Conservation (phyloP, 2,113 vertebrate species). For the Sinosuthora webbiana region DNA sequence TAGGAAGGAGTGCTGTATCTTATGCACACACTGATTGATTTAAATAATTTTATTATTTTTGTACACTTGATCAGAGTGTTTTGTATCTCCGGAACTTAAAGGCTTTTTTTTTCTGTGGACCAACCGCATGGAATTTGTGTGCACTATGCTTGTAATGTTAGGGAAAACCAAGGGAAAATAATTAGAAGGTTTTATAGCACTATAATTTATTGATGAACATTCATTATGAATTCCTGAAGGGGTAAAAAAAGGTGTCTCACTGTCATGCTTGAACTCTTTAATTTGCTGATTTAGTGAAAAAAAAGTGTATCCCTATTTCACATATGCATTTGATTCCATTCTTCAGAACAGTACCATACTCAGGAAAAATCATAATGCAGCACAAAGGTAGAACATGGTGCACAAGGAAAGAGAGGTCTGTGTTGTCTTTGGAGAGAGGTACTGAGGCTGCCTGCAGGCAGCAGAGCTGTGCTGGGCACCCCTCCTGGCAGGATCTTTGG, state of each 20-base stretch:
- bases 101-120: not conserved
- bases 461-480: not conserved
- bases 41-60: not conserved
- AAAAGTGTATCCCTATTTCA: not conserved
- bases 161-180: not conserved
- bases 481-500: fast-evolving
- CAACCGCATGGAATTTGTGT: not conserved
- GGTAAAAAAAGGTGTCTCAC: not conserved
- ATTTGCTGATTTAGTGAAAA: not conserved
- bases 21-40: not conserved
- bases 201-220: conserved; percentile 26
- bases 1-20: not conserved
- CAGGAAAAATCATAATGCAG: not conserved
- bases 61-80: not conserved
- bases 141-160: not conserved
- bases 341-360: not conserved
- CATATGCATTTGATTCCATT: not conserved
- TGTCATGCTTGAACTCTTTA: not conserved
- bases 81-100: not conserved
- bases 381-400: not conserved
- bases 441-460: not conserved
- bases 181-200: not conserved
- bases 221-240: not conserved
- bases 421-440: not conserved
- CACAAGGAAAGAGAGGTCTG: not conserved